A percentile compares a stretch with the other conserved stretches of the same genome.
These are phyloP conservation scores for Smittia aterrima DNA, from an alignment of 2,888 invertebrate genomes.

Conservation along the genomic window DNA sequence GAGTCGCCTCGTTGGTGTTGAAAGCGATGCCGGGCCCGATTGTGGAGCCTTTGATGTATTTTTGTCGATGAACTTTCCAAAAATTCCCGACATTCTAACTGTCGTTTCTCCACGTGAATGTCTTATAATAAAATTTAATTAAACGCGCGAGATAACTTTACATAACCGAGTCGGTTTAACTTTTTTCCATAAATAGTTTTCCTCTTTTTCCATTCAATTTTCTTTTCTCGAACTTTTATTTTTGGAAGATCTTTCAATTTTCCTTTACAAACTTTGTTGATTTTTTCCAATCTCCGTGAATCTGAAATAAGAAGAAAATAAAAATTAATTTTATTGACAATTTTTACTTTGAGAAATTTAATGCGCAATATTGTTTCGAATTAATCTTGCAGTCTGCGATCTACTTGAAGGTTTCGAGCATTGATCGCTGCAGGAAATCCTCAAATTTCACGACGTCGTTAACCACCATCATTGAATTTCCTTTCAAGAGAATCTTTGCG, in stretches of 20 bases:
- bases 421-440: neutral
- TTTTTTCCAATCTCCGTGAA: neutral
- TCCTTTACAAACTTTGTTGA: neutral
- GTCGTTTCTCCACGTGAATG: neutral
- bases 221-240: neutral
- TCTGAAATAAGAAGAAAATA: neutral
- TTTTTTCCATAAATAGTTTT: neutral
- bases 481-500: neutral
- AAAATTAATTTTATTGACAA: neutral
- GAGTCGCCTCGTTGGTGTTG: constrained; percentile 31
- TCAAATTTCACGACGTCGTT: neutral
- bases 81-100: constrained; percentile 35
- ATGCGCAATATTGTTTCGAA: too few species aligned
- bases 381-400: neutral
- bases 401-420: neutral
- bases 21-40: constrained; percentile 27
- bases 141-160: neutral
- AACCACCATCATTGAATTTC: neutral
- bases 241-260: neutral
- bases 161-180: neutral
- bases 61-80: constrained; percentile 28
- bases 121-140: neutral
- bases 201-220: neutral
- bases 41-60: constrained; percentile 7
- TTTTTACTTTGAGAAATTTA: neutral